Conservation (phyloP, 2,797 vertebrate genomes). For the Urophycis tenuis region DNA sequence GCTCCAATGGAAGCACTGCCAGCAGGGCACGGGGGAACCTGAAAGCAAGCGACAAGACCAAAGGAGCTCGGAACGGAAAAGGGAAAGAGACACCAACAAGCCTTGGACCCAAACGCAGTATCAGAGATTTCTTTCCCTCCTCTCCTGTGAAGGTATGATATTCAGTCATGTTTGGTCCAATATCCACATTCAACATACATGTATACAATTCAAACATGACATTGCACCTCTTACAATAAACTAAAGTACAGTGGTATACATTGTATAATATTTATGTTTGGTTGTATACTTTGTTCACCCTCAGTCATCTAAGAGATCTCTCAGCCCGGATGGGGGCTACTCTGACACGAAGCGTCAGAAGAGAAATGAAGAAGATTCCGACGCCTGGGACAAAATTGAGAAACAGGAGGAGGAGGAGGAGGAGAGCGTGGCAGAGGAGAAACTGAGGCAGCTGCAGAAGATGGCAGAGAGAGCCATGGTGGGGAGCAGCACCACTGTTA, state of each 20-base stretch:
- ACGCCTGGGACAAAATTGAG: background rate
- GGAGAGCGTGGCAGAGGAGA: constrained; percentile 63
- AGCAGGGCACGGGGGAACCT: constrained; percentile 14
- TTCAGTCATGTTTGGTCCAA: background rate
- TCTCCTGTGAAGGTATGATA: constrained; percentile 65
- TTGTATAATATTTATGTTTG: background rate
- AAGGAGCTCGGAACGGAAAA: constrained; percentile 15
- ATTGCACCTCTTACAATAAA: background rate
- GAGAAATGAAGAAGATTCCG: constrained; percentile 26
- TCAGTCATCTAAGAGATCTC: constrained; percentile 61
- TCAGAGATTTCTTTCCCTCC: constrained; percentile 65
- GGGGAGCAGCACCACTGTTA: constrained; percentile 2
- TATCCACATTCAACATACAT: background rate
- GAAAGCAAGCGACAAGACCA: constrained; percentile 48
- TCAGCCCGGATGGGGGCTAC: constrained; percentile 37
- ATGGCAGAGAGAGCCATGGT: constrained; percentile 51
- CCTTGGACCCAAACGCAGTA: constrained; percentile 57
- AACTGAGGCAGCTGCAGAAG: constrained; percentile 66
- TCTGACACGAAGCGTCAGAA: constrained; percentile 54
- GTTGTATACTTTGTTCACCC: constrained; percentile 2
- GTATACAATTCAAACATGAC: background rate
- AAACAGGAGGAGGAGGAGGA: constrained; percentile 47
- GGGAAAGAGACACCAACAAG: constrained; percentile 29
- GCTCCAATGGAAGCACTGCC: constrained; percentile 33
- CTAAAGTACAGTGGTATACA: background rate